phyloP scores from a whole-genome alignment of 2,888 invertebrate species.

The Lumbricus terrestris region DNA sequence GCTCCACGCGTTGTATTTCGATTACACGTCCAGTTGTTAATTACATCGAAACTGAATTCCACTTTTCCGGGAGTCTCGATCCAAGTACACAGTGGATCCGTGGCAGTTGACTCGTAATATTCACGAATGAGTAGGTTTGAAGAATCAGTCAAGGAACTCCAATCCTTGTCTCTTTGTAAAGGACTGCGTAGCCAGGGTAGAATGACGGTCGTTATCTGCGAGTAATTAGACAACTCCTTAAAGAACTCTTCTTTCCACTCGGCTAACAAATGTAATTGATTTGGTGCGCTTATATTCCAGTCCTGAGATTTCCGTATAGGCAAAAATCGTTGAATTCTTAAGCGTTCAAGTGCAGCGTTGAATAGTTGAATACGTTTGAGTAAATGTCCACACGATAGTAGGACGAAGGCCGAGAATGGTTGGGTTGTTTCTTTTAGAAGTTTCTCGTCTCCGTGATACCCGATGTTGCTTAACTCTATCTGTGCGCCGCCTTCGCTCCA shows the following conservation, averaged over 20 bases:
- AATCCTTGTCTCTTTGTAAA: background rate
- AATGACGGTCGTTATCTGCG: slow-evolving; percentile 29
- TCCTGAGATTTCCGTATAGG: background rate
- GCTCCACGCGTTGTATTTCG: slow-evolving; percentile 6
- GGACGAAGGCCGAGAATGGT: background rate
- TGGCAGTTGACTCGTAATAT: slow-evolving; percentile 35
- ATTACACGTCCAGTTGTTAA: slow-evolving; percentile 33
- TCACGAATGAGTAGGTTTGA: slow-evolving; percentile 32
- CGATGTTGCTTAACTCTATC: background rate
- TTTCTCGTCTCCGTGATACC: background rate
- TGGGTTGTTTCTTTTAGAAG: background rate
- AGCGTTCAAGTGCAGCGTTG: background rate
- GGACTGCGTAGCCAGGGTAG: slow-evolving; percentile 24
- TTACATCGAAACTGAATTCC: slow-evolving; percentile 36
- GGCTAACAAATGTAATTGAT: background rate
- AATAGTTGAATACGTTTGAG: background rate
- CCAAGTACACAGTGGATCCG: slow-evolving; percentile 33
- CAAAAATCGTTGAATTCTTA: background rate
- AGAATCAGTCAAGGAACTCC: slow-evolving; percentile 29
- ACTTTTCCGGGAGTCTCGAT: slow-evolving; percentile 34
- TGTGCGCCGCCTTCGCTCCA: background rate
- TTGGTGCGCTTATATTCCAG: background rate
- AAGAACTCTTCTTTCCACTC: slow-evolving; percentile 29
- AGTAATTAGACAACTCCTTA: slow-evolving; percentile 24
- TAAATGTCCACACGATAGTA: background rate